Evolutionary conservation across 2,797 vertebrate species (phyloP), one percentile per base, ranked within the genome.

Genomic region (Pteropus rufus): DNA sequence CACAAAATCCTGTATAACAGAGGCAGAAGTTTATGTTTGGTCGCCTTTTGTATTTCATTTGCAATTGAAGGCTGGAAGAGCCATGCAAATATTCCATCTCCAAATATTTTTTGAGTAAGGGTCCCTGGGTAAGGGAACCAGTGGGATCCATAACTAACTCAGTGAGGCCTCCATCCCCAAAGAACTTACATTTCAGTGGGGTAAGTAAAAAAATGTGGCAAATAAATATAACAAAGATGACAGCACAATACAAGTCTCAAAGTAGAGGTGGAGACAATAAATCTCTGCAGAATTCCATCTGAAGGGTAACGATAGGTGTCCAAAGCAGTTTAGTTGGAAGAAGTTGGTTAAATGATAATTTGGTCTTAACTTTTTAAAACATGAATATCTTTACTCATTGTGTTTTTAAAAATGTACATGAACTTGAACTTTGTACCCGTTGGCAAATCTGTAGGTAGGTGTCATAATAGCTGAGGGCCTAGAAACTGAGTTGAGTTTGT

Each of bases 1-100:
- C 94, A 99, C 99, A 97, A 99, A 99, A 96, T 99, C 98, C 99
- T 99, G 96, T 97, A 94, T 88, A 91, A 98, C 93, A 98, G 84
- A 98, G 29, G 81, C n/a, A 97, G 34, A 97, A 60, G 79, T 97
- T 98, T 97, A 97, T 23, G 24, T 96, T 95, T 95, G 60, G 41
- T 73, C 8, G 24, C 31, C 54, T 82, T 93, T 60, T 21, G 10
- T 44, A 81, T 70, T 60, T 93, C 60, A 69, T 44, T 89, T 94
- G 8, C 64, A 81, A 23, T 5, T 36, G 12, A 90, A 80, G 7
- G 12, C 24, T 60, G 34, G n/a, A 91, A 82, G 26, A 92, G 1
- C 23, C 26, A 7, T 60, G 44, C 4, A 84, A 41, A 62, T 77
- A 64, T 64, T 89, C 31, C 4, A 72, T 7, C 15, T 26, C 41